phyloP scores from a whole-genome alignment of 1,140 invertebrate species.

The Lepidurus couesii region DNA sequence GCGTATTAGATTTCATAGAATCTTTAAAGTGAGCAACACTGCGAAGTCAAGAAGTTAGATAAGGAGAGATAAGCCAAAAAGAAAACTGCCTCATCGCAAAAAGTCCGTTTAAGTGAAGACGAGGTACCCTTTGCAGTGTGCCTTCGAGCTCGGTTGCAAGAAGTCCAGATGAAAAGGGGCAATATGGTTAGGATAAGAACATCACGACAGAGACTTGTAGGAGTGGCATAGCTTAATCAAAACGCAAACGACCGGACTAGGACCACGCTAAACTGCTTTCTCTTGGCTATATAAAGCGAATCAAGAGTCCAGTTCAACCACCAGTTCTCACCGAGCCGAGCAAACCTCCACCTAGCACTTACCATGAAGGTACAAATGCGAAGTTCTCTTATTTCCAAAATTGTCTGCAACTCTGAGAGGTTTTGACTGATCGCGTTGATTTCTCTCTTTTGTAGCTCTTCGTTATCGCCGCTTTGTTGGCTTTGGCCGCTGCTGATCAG shows the following conservation, averaged over 20 bases:
- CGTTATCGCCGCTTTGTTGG: slow-evolving; percentile 23
- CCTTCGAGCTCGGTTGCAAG: too few species aligned
- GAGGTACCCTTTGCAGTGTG: too few species aligned
- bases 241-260: background rate
- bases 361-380: background rate
- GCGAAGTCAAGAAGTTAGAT: too few species aligned
- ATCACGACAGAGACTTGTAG: background rate
- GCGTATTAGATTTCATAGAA: too few species aligned
- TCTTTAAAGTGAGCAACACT: too few species aligned
- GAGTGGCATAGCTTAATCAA: background rate
- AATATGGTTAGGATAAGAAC: too few species aligned
- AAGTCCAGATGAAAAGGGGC: too few species aligned
- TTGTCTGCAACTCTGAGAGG: background rate
- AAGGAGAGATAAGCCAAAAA: too few species aligned
- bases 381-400: background rate
- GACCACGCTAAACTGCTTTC: background rate
- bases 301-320: background rate
- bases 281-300: slow-evolving; percentile 10
- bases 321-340: background rate
- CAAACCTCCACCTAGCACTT: background rate
- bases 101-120: too few species aligned
- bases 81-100: too few species aligned
- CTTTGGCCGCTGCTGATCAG: slow-evolving; percentile 25
- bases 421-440: background rate
- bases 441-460: background rate